Evolutionary conservation across 2,797 vertebrate species (phyloP).

Genomic region (Jordanella pulchra): DNA sequence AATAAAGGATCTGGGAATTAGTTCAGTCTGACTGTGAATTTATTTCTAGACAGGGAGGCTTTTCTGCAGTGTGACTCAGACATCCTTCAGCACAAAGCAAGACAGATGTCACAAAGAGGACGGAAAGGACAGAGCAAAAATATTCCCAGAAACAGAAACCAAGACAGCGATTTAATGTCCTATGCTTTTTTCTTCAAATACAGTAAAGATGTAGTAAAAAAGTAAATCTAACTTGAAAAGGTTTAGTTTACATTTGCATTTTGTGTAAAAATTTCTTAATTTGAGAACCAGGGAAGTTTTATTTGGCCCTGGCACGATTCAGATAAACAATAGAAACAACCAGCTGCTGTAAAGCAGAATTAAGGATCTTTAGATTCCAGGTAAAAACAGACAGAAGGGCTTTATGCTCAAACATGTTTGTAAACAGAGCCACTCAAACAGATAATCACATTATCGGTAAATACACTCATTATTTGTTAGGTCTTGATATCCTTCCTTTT

Average conservation of each 20-base stretch:
- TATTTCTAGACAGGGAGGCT: constrained; percentile 5
- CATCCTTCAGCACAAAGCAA: not conserved
- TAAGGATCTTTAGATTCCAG: no score
- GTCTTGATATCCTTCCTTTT: no score
- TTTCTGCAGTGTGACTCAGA: constrained; percentile 13
- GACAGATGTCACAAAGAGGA: constrained; percentile 21
- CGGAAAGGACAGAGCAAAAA: constrained; percentile 19
- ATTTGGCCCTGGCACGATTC: no score
- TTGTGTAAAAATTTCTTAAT: no score
- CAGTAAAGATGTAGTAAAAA: not conserved
- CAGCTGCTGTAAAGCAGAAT: no score
- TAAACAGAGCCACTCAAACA: no score
- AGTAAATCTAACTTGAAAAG: not conserved
- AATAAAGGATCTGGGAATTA: not conserved
- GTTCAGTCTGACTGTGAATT: not conserved
- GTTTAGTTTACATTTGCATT: not conserved
- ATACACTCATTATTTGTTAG: no score
- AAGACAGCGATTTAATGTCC: not conserved
- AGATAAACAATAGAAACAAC: no score
- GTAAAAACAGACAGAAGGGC: no score
- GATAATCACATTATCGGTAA: no score
- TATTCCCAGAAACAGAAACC: constrained; percentile 7
- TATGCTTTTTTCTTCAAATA: not conserved
- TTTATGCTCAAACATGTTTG: no score
- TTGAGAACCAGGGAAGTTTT: no score